Conservation (phyloP, 2,797 vertebrate genomes). For the Thamnophis elegans region DNA sequence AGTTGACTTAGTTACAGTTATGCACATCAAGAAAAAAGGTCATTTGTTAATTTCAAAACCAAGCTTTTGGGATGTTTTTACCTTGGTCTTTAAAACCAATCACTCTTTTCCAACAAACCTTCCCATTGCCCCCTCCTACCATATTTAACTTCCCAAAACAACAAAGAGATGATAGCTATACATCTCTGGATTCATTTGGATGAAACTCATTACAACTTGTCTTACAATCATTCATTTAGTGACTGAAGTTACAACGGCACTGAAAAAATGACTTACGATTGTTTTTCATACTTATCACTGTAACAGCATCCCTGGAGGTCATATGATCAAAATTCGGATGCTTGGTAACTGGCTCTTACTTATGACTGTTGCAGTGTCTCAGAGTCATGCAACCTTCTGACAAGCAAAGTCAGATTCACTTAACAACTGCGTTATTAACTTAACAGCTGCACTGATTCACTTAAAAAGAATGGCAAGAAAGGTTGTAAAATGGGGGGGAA, state of each 20-base stretch:
- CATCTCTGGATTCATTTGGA: not conserved
- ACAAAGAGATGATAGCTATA: not conserved
- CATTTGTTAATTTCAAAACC: not conserved
- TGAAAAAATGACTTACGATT: not conserved
- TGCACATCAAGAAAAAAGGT: not conserved
- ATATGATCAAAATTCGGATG: not conserved
- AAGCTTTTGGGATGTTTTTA: not conserved
- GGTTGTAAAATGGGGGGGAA: not conserved
- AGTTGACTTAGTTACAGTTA: not conserved
- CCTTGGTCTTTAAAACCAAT: not conserved
- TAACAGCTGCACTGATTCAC: not conserved
- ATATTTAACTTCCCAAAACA: not conserved
- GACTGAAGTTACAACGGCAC: not conserved
- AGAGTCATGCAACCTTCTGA: not conserved
- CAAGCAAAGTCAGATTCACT: not conserved
- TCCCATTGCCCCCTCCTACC: not conserved
- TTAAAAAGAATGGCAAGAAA: not conserved
- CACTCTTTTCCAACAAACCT: not conserved
- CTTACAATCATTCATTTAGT: not conserved
- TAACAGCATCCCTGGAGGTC: not conserved
- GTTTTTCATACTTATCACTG: not conserved
- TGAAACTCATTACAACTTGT: not conserved
- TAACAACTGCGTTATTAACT: not conserved
- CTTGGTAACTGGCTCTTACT: not conserved
- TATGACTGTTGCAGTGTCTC: not conserved